phyloP scores from a whole-genome alignment of 2,113 vertebrate genomes.

The Clinocottus analis region DNA sequence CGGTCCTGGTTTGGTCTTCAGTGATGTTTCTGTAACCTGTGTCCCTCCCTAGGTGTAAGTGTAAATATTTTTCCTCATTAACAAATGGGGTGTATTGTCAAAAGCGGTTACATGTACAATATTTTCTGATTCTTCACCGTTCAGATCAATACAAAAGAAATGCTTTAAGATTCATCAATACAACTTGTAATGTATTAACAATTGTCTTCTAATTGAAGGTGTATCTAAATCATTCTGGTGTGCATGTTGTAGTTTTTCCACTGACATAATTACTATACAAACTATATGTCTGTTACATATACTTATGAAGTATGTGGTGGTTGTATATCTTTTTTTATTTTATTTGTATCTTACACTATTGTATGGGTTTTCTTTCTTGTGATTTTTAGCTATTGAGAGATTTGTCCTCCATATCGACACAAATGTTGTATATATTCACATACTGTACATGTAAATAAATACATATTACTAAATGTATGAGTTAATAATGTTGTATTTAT shows the following conservation, averaged over 20 bases:
- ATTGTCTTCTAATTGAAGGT: neutral
- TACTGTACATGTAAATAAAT: neutral
- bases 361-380: neutral
- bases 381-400: neutral
- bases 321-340: neutral
- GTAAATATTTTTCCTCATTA: neutral
- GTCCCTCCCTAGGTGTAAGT: too few relatives aligned
- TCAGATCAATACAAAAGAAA: neutral
- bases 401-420: neutral
- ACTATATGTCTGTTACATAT: neutral
- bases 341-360: neutral
- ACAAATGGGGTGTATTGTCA: neutral
- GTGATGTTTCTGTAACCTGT: too few relatives aligned
- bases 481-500: neutral
- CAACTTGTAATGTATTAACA: neutral
- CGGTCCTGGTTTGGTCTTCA: too few relatives aligned
- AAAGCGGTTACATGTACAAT: neutral
- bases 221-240: neutral
- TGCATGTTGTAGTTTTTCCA: neutral
- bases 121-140: neutral
- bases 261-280: neutral
- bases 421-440: neutral
- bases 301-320: neutral
- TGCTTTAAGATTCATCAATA: neutral
- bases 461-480: neutral